Percentiles rank a stretch among this genome's conserved stretches.
phyloP scores from a whole-genome alignment of 2,888 invertebrate genomes.

The Rotaria macrura region DNA sequence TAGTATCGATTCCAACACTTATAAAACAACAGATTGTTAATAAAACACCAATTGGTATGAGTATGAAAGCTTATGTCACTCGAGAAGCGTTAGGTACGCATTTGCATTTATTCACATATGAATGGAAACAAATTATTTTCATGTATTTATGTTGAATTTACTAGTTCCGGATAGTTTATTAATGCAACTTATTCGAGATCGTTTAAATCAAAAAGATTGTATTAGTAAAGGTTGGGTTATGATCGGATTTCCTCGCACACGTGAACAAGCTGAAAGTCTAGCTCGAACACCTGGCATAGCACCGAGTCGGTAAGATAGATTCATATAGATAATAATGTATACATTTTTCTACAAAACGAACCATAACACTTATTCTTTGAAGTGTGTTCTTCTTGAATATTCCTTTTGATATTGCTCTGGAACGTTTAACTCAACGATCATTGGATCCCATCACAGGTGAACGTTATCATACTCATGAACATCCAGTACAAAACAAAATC shows the following conservation, averaged over 20 bases:
- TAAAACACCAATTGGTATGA: constrained; percentile 44
- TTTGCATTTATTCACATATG: background rate
- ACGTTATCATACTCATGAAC: constrained; percentile 47
- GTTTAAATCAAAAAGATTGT: constrained; percentile 47
- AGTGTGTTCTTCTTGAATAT: constrained; percentile 50
- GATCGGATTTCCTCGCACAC: constrained; percentile 46
- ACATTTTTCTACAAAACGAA: background rate
- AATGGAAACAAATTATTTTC: background rate
- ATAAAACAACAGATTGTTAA: constrained; percentile 48
- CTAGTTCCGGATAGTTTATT: constrained; percentile 48
- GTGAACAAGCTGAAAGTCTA: constrained; percentile 48
- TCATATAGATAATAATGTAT: background rate
- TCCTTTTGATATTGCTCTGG: constrained; percentile 47
- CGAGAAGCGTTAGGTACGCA: constrained; percentile 43
- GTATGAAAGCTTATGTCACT: constrained; percentile 45
- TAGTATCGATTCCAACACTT: constrained; percentile 39
- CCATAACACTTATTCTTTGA: background rate
- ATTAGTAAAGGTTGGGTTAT: constrained; percentile 48
- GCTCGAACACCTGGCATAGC: constrained; percentile 41
- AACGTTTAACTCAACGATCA: constrained; percentile 44
- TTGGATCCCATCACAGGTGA: constrained; percentile 49
- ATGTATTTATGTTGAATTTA: too few species aligned
- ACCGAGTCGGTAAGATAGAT: constrained; percentile 44
- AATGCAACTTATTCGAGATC: constrained; percentile 43
- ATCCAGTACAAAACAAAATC: constrained; percentile 47